Conservation (phyloP, 2,797 vertebrate species). For the Sebastiscus tertius region DNA sequence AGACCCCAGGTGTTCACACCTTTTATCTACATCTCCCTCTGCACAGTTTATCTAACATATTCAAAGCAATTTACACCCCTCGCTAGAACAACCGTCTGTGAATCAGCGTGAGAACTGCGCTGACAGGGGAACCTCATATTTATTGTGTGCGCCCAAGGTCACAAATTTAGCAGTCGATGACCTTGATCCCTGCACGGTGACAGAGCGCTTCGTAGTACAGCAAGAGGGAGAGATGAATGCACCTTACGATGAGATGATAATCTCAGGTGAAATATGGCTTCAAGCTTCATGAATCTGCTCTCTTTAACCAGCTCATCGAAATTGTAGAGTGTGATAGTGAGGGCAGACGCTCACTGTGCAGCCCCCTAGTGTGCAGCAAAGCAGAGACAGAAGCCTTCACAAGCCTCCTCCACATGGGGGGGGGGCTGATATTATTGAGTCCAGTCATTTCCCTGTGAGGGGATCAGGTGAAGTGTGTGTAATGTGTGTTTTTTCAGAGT, state of each 20-base stretch:
- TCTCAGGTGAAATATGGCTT: slow-evolving; percentile 35
- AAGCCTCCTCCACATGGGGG: slow-evolving; percentile 18
- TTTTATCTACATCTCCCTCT: slow-evolving; percentile 35
- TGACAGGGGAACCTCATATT: slow-evolving; percentile 26
- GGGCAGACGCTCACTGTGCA: slow-evolving; percentile 15
- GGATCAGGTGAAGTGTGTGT: slow-evolving; percentile 53
- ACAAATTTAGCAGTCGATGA: slow-evolving; percentile 42
- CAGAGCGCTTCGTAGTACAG: neutral
- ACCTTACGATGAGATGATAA: neutral
- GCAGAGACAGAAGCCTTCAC: slow-evolving; percentile 24
- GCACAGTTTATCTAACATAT: slow-evolving; percentile 31
- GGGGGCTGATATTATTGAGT: slow-evolving; percentile 15
- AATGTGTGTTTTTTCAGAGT: slow-evolving; percentile 18
- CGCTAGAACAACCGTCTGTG: slow-evolving; percentile 18
- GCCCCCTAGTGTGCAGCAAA: slow-evolving; percentile 32
- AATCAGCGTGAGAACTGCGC: slow-evolving; percentile 18
- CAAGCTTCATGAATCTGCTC: slow-evolving; percentile 36
- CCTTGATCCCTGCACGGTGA: slow-evolving; percentile 50
- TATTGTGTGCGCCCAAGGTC: slow-evolving; percentile 58
- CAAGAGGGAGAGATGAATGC: slow-evolving; percentile 16
- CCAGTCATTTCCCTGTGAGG: slow-evolving; percentile 40
- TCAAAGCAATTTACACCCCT: slow-evolving; percentile 19
- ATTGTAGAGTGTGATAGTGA: slow-evolving; percentile 14
- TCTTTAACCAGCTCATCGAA: slow-evolving; percentile 23
- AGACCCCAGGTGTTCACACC: slow-evolving; percentile 36